Base-by-base conservation (phyloP, 2,113 vertebrate genomes). In the Halichoeres trimaculatus region DNA sequence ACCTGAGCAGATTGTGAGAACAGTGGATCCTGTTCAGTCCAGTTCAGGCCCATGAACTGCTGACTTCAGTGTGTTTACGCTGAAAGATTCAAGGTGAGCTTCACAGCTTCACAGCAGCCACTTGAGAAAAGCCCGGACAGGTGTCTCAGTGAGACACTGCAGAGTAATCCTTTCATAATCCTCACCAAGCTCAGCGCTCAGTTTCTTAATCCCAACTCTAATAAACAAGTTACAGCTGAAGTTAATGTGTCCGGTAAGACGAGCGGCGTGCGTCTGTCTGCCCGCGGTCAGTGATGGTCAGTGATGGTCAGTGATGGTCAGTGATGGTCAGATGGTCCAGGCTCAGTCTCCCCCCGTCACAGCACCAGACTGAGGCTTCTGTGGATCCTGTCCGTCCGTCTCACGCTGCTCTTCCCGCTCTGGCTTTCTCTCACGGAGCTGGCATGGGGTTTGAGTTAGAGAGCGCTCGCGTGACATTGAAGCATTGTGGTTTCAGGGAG, bases 141-240 rank as follows among this genome's bases (percentile, higher is more conserved):
- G 83, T 86, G 86, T 82, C 80, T 77, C 57, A 40, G 45, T 74
- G 63, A 66, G 69, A 86, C 80, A 80, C 76, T 87, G 55, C 60
- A 38, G 52, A 47, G 50, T 86, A 90, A 90, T 92, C 87, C 77
- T 53, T 57, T 74, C 11, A 19, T 89, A 84, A 89, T 90, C 61
- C 71, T 78, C 35, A 5, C 43, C 76, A 77, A 80, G 61, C 80
- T 70, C 68, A 70, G 75, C 12, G 59, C 80, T 83, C 74, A 48
- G 34, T 85, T 87, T 85, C 79, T 80, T 83, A 88, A 89, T 91
- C 77, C 88, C 70, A 81, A 76, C 40, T 81, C 63, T 80, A 86
- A 88, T 88, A 87, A 90, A 86, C 84, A 89, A 81, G 71, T 85
- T 85, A 65, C 78, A 86, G 70, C 57, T 68, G 64, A 81, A 83